Evolutionary conservation across 2,888 invertebrate species (phyloP), one percentile per base, ranked within the genome.

Genomic region (Drosophila mayaguana): DNA sequence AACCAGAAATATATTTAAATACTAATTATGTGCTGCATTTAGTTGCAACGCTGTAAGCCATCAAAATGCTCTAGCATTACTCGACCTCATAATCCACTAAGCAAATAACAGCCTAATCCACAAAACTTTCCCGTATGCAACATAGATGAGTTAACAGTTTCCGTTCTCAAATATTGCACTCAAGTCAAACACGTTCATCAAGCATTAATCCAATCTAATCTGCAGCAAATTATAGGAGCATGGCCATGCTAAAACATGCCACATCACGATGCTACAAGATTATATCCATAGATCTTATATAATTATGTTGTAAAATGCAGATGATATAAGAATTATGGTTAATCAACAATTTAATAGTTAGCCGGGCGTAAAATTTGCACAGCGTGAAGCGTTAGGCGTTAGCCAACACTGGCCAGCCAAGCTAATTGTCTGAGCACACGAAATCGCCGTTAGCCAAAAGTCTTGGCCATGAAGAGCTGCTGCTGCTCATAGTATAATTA

Each of bases 401-500:
- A 50, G 56, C 77, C 22, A 71, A 50, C 46, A 62, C 63, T 22
- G 42, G 18, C 40, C 5, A 18, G 22, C 22, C 34, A 48, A 22
- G 36, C 75, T 79, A 75, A 78, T 78, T 78, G 78, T 78, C 72
- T 55, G 32, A 67, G 80, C 75, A 70, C 80, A 78, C 69, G 81
- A 79, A 78, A 65, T 38, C 54, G 67, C 80, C 79, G 81, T 81
- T 81, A 80, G 78, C 75, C 78, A 66, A 79, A 79, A 72, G 55
- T 72, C 76, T 69, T 46, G 66, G 64, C 78, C 73, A 80, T 63
- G 51, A 78, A 59, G 43, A 20, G 36, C 6, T 62, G 57, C 63
- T 45, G 57, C 61, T 38, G 74, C 70, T 62, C 63, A 69, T 61
- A 11, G 32, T 32, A 71, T 74, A 80, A 81, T 80, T 80, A 81